Evolutionary conservation across 2,797 vertebrate species (phyloP).

Genomic region (Platyrinchus mystaceus): DNA sequence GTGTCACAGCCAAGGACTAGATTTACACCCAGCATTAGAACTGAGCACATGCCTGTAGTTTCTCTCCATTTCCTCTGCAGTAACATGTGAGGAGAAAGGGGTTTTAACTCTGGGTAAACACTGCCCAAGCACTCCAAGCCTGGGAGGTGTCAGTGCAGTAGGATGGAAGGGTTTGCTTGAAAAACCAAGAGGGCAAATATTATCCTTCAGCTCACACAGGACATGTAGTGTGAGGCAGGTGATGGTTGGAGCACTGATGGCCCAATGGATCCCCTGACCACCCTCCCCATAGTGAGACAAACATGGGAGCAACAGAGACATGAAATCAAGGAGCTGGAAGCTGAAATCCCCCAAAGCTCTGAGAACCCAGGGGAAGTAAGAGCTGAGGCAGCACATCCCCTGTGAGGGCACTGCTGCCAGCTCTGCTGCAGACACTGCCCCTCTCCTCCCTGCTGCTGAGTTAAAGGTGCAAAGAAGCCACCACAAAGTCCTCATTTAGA

Average conservation of each 20-base stretch:
- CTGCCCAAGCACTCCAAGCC: neutral
- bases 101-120: neutral
- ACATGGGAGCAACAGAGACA: neutral
- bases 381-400: neutral
- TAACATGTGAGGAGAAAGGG: neutral
- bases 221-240: fast-evolving
- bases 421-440: neutral
- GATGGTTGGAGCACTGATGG: fast-evolving
- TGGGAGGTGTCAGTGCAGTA: neutral
- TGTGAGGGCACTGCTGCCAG: neutral
- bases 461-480: neutral
- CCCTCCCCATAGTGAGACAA: fast-evolving
- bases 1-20: slow-evolving; percentile 59
- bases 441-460: neutral
- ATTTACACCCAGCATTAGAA: slow-evolving; percentile 10
- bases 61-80: neutral
- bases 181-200: neutral
- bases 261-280: neutral
- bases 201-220: neutral
- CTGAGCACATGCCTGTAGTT: neutral
- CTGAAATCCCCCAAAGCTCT: neutral
- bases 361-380: neutral
- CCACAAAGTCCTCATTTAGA: neutral
- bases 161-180: neutral
- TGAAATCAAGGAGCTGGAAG: neutral